Evolutionary conservation across 2,113 vertebrate species (phyloP).

Genomic region (Rhineura floridana): DNA sequence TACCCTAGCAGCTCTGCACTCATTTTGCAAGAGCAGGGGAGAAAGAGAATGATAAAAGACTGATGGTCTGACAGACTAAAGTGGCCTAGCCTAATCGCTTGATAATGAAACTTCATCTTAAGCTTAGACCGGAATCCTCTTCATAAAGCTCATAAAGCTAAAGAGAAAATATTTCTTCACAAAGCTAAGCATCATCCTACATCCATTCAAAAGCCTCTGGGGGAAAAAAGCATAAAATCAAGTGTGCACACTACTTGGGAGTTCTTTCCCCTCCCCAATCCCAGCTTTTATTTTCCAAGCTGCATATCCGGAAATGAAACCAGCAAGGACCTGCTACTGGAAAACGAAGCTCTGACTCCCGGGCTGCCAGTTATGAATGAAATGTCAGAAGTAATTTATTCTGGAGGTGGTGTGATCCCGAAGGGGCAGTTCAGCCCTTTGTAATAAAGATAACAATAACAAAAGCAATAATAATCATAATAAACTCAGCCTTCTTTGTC

Average conservation of each 20-base stretch:
- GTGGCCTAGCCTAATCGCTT: conserved; percentile 2
- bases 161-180: conserved; percentile 1
- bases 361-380: conserved; percentile 41
- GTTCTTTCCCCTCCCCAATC: neutral
- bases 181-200: neutral
- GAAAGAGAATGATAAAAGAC: neutral
- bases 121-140: neutral
- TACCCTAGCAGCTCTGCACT: neutral
- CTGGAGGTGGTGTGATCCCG: conserved; percentile 30
- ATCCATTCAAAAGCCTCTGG: neutral
- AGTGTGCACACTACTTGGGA: neutral
- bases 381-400: conserved; percentile 50
- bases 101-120: neutral
- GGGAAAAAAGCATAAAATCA: conserved; percentile 14
- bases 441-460: conserved; percentile 33
- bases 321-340: conserved; percentile 35
- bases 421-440: conserved; percentile 19
- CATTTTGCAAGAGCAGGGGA: neutral
- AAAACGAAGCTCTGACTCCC: conserved; percentile 15
- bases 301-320: conserved; percentile 36
- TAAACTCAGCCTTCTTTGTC: conserved; percentile 23
- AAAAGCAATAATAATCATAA: neutral
- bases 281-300: conserved; percentile 3
- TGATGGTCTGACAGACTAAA: neutral
- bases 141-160: neutral